These are phyloP conservation scores for Drosophila neonasuta DNA, from an alignment of 2,888 invertebrate species.

Conservation along the genomic window DNA sequence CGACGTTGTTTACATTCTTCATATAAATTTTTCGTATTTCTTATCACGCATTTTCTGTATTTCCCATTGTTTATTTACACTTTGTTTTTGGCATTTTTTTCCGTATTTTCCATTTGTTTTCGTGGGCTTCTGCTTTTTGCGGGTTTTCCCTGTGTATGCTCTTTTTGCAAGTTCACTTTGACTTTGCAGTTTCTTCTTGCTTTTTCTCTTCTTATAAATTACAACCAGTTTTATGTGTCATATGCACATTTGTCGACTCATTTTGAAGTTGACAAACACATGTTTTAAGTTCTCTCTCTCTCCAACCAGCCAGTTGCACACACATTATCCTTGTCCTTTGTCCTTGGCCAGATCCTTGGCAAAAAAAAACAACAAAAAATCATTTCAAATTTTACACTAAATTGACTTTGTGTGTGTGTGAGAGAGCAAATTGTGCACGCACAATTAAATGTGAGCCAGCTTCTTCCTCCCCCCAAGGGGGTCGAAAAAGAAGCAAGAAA, in stretches of 20 bases:
- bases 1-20: conserved; percentile 58
- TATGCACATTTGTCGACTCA: conserved; percentile 58
- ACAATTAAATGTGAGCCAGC: conserved; percentile 65
- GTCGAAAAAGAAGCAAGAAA: background rate
- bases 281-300: conserved; percentile 42
- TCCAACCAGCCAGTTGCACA: background rate
- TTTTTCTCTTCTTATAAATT: conserved; percentile 33
- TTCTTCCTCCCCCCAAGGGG: conserved; percentile 20
- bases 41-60: conserved; percentile 33
- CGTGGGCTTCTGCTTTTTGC: conserved; percentile 41
- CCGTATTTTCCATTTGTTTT: conserved; percentile 47
- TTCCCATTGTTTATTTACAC: conserved; percentile 42
- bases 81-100: conserved; percentile 8
- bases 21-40: conserved; percentile 19
- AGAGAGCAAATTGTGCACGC: conserved; percentile 66
- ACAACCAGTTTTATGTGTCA: conserved; percentile 60
- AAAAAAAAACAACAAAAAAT: conserved; percentile 24
- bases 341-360: conserved; percentile 38
- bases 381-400: conserved; percentile 72
- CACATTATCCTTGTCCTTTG: conserved; percentile 25
- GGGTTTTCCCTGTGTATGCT: conserved; percentile 4
- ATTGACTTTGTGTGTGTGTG: conserved; percentile 58
- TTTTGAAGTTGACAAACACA: conserved; percentile 56
- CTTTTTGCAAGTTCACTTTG: conserved; percentile 39
- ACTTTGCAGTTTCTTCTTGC: conserved; percentile 14